phyloP scores from a whole-genome alignment of 2,888 invertebrate genomes.

The Drosophila pseudotakahashii region DNA sequence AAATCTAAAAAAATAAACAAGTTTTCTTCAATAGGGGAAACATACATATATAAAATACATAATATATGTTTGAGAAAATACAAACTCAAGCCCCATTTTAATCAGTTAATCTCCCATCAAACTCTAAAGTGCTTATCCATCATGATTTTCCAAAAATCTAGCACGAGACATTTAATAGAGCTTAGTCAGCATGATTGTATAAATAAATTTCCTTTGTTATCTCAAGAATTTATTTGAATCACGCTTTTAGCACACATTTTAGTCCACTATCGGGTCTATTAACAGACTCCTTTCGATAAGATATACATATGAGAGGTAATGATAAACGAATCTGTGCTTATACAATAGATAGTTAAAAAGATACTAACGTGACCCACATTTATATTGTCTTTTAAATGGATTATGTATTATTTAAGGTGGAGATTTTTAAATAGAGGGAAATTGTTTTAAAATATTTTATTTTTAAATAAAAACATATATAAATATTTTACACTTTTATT shows the following conservation, averaged over 20 bases:
- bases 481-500: too few species aligned
- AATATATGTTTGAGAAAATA: too few species aligned
- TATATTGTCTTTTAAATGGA: too few species aligned
- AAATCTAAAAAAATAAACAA: not conserved
- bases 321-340: conserved; percentile 1
- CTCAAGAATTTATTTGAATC: conserved; percentile 17
- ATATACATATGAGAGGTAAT: conserved; percentile 2
- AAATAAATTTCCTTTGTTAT: conserved; percentile 10
- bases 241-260: conserved; percentile 8
- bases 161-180: conserved; percentile 4
- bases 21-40: too few species aligned
- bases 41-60: too few species aligned
- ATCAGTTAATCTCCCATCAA: not conserved
- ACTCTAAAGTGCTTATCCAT: not conserved
- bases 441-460: too few species aligned
- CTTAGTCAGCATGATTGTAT: not conserved
- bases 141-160: conserved; percentile 6
- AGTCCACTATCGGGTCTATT: not conserved
- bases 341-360: not conserved
- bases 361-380: not conserved
- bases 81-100: not conserved
- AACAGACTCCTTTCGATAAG: conserved; percentile 13
- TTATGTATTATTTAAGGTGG: too few species aligned
- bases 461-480: too few species aligned
- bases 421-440: too few species aligned